These are phyloP conservation scores for Caenorhabditis inopinata DNA, from an alignment of 1,140 invertebrate genomes.

Conservation along the genomic window DNA sequence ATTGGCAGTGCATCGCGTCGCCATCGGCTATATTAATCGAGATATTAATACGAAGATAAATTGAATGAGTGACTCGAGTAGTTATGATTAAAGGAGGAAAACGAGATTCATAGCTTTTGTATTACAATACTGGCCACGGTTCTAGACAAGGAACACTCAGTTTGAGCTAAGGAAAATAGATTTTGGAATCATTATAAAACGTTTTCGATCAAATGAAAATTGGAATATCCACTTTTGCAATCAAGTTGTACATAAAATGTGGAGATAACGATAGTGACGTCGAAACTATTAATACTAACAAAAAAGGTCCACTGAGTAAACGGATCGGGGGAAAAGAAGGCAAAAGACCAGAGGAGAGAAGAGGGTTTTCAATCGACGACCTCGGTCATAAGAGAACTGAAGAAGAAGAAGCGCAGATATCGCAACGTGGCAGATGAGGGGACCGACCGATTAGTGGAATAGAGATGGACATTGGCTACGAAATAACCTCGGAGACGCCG, in stretches of 20 bases:
- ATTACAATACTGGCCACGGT: too few relatives aligned
- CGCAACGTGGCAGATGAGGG: conserved; percentile 30
- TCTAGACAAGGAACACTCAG: too few relatives aligned
- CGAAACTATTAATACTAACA: background rate
- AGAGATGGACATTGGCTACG: conserved; percentile 8
- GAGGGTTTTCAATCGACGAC: conserved; percentile 25
- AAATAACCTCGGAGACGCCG: conserved; percentile 19
- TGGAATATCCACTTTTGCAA: too few relatives aligned
- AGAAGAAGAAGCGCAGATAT: background rate
- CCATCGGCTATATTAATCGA: background rate
- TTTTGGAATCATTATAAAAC: too few relatives aligned
- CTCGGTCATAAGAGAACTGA: background rate
- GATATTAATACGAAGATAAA: too few relatives aligned
- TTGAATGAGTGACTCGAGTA: too few relatives aligned
- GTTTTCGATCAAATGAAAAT: too few relatives aligned
- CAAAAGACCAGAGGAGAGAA: background rate
- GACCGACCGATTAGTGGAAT: conserved; percentile 10
- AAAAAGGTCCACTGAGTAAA: background rate
- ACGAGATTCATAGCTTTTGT: too few relatives aligned
- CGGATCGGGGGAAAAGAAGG: background rate
- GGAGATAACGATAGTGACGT: background rate
- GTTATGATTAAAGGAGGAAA: too few relatives aligned
- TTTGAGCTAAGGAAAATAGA: too few relatives aligned
- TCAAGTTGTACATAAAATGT: too few relatives aligned
- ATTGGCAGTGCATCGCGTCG: conserved; percentile 11